Conservation (phyloP, 2,113 vertebrate genomes). For the Rhinogobius similis region DNA sequence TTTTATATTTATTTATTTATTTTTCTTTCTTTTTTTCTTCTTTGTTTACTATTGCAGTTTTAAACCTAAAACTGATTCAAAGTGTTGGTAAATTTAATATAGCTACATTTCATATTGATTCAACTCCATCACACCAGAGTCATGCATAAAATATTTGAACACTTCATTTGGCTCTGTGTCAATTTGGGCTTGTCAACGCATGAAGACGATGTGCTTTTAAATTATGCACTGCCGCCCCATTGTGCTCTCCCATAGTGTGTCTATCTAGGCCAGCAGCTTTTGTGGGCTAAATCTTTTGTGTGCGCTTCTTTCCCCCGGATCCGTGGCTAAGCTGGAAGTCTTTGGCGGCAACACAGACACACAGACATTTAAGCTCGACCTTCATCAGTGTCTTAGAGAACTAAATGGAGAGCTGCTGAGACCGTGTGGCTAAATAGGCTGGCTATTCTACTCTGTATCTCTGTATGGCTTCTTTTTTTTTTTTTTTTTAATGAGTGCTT, state of each 20-base stretch:
- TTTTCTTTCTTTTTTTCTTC: too few species aligned
- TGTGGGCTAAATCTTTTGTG: conserved; percentile 63
- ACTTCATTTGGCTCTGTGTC: conserved; percentile 29
- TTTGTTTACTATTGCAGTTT: too few species aligned
- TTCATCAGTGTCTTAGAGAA: conserved; percentile 66
- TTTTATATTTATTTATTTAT: too few species aligned
- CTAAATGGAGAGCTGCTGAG: conserved; percentile 31
- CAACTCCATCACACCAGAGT: not conserved
- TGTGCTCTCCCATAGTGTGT: conserved; percentile 46
- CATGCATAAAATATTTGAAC: conserved; percentile 23
- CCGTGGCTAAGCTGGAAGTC: conserved; percentile 54
- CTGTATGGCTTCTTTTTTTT: conserved; percentile 33
- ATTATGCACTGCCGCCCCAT: conserved; percentile 54
- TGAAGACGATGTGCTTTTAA: conserved; percentile 36
- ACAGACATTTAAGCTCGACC: conserved; percentile 68
- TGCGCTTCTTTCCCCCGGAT: conserved; percentile 52
- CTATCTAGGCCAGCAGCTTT: conserved; percentile 61
- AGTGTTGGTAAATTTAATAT: not conserved
- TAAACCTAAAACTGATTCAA: too few species aligned
- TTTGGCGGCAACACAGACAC: conserved; percentile 42
- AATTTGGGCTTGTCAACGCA: conserved; percentile 39
- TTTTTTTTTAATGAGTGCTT: conserved; percentile 18
- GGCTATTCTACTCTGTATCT: conserved; percentile 61
- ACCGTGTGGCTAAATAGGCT: conserved; percentile 43
- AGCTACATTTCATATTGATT: conserved; percentile 25